Base-by-base conservation (phyloP, 2,113 vertebrate genomes). In the Nyctereutes procyonoides region DNA sequence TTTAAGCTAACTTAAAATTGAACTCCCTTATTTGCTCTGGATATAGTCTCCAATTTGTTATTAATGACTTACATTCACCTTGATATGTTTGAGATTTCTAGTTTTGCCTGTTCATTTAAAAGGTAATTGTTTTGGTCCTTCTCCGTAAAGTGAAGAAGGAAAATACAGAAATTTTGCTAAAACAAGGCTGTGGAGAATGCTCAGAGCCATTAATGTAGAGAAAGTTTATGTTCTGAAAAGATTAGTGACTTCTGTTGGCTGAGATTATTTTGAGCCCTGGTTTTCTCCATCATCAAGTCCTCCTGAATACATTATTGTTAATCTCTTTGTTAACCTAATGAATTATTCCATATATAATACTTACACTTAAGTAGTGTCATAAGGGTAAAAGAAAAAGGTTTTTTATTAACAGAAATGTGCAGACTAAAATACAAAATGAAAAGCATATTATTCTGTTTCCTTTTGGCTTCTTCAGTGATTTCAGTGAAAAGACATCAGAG, bases 331-430 rank as follows among this genome's bases (percentile, higher is more conserved):
- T 96, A 87, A 94, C 20, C 63, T 92, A 79, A 82, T 97, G 30
- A 96, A 84, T 92, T 94, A 94, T 93, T 97, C 20, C 30, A 83
- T 84, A 69, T 92, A 88, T 73, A 88, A 95, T 83, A 84, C 63
- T 90, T 26, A 95, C 76, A 38, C 24, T 96, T 90, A 60, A 92
- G 9, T 73, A 76, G 35, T 93, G 63, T 65, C 63, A n/a, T 48
- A 58, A 79, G n/a, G 60, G 55, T 76, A 65, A 88, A 88, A 82
- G 19, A n/a, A 84, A 87, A 35, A 79, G 10, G 0, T 24, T 8
- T 48, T 69, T 81, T 53, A 10, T 69, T 82, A 87, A 87, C 35
- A 80, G 11, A 84, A 97, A 83, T 90, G 26, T 77, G 12, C 5
- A 86, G 11, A 87, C 35, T 77, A 62, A 96, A 95, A 81, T 53